Conservation (phyloP, 1,140 invertebrate genomes). For the Ruditapes philippinarum region DNA sequence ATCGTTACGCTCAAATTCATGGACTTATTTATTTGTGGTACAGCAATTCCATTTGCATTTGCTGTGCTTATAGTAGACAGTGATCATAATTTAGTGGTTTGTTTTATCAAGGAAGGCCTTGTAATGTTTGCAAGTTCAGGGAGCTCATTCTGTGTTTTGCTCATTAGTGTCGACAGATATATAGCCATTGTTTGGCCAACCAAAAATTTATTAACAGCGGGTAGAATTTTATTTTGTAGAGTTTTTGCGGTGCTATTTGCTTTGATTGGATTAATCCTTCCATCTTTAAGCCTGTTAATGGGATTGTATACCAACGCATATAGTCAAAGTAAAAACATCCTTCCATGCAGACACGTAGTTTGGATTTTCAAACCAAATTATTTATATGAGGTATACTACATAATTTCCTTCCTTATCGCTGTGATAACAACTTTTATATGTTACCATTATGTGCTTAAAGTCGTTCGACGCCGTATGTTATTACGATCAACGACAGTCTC, state of each 20-base stretch:
- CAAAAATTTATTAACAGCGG: constrained; percentile 11
- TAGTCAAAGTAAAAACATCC: not conserved
- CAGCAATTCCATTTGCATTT: constrained; percentile 12
- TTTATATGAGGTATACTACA: constrained; percentile 37
- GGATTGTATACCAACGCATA: not conserved
- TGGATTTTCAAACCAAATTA: constrained; percentile 49
- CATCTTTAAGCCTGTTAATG: constrained; percentile 22
- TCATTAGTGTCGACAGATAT: constrained; percentile 34
- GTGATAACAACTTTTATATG: constrained; percentile 10
- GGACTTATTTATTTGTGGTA: constrained; percentile 28
- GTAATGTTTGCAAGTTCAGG: constrained; percentile 48
- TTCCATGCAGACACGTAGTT: constrained; percentile 32
- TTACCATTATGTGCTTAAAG: constrained; percentile 13
- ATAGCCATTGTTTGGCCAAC: constrained; percentile 28
- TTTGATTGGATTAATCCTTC: not conserved
- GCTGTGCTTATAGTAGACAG: constrained; percentile 2
- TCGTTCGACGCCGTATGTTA: not conserved
- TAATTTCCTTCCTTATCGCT: constrained; percentile 17
- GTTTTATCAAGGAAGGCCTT: constrained; percentile 49
- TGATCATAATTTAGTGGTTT: constrained; percentile 7
- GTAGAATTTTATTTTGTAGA: not conserved
- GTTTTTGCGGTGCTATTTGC: not conserved
- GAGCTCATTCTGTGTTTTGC: constrained; percentile 24
- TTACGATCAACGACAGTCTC: not conserved
- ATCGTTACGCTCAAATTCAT: constrained; percentile 31